These are phyloP conservation scores for Papilio polyxenes DNA, from an alignment of 1,140 invertebrate species.

Conservation along the genomic window DNA sequence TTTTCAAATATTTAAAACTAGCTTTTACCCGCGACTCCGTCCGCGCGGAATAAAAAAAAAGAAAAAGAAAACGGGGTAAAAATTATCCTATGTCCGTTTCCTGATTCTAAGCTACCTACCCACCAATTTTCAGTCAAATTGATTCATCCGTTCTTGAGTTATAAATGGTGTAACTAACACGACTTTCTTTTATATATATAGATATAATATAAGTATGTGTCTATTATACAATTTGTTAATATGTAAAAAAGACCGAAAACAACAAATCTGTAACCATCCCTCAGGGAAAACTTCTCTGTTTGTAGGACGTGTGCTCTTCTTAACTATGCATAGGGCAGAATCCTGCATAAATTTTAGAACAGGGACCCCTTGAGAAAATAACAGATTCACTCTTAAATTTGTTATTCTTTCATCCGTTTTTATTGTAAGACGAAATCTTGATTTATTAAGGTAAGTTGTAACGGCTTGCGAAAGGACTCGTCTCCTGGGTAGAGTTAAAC, in stretches of 20 bases:
- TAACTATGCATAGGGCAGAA: not conserved
- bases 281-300: not conserved
- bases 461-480: not conserved
- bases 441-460: conserved; percentile 14
- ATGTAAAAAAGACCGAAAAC: not conserved
- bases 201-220: not conserved
- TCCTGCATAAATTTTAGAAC: conserved; percentile 12
- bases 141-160: too few relatives aligned
- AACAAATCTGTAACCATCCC: not conserved
- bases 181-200: too few relatives aligned
- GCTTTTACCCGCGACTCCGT: too few relatives aligned
- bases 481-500: not conserved
- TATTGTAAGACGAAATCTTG: conserved; percentile 7
- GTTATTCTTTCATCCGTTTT: not conserved
- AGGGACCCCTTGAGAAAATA: not conserved
- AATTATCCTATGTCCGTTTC: too few relatives aligned
- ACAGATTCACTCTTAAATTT: conserved; percentile 3
- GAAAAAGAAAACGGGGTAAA: too few relatives aligned
- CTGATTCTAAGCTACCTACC: too few relatives aligned
- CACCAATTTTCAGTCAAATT: too few relatives aligned
- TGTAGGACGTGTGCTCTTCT: not conserved
- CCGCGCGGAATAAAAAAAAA: too few relatives aligned
- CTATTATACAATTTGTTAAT: not conserved
- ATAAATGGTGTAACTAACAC: too few relatives aligned
- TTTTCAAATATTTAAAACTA: too few relatives aligned